Conservation (phyloP, 2,888 invertebrate species). For the Cosmopolites sordidus region DNA sequence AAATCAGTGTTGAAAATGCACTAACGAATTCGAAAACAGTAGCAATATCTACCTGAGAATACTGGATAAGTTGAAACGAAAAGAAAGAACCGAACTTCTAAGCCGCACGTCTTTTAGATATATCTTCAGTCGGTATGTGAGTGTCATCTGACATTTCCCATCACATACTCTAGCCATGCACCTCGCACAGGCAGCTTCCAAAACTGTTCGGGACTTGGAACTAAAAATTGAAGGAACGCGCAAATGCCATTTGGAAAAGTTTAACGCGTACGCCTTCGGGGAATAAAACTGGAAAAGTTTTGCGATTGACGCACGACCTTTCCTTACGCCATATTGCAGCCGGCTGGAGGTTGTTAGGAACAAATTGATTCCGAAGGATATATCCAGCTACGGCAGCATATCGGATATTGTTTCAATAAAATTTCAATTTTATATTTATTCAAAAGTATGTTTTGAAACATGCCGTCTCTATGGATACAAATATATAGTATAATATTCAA, state of each 20-base stretch:
- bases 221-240: conserved; percentile 20
- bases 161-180: conserved; percentile 22
- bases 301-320: conserved; percentile 20
- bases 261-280: conserved; percentile 15
- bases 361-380: neutral
- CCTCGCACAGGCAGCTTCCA: conserved; percentile 11
- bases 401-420: too few relatives aligned
- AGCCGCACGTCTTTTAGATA: conserved; percentile 12
- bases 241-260: conserved; percentile 23
- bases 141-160: conserved; percentile 25
- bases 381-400: neutral
- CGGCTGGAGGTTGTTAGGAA: neutral
- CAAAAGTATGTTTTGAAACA: too few relatives aligned
- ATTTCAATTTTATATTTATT: too few relatives aligned
- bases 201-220: conserved; percentile 19
- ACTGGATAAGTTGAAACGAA: neutral
- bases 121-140: conserved; percentile 13
- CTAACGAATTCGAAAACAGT: too few relatives aligned
- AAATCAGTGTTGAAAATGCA: too few relatives aligned
- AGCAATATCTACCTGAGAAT: neutral
- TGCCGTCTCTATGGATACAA: too few relatives aligned
- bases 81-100: conserved; percentile 4
- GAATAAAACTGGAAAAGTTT: conserved; percentile 17
- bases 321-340: conserved; percentile 7
- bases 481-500: too few relatives aligned